Conservation (phyloP, 2,888 invertebrate species). For the Drosophila limbata region DNA sequence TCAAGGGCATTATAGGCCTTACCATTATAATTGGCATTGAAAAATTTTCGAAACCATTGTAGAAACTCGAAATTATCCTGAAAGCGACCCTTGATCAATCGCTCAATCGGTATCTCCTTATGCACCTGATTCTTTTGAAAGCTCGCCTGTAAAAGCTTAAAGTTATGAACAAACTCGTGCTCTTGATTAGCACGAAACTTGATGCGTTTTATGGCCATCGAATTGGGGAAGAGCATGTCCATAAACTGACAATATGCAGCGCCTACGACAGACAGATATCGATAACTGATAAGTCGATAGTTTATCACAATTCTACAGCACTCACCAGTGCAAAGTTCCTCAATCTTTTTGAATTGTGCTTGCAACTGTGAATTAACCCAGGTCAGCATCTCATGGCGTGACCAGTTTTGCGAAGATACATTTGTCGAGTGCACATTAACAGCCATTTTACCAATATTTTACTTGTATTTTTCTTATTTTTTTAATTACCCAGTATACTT, state of each 20-base stretch:
- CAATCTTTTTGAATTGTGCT: slow-evolving; percentile 96
- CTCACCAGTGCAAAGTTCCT: slow-evolving; percentile 94
- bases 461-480: not conserved
- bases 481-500: not conserved
- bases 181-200: slow-evolving; percentile 97
- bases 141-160: slow-evolving; percentile 48
- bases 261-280: slow-evolving; percentile 86
- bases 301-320: not conserved
- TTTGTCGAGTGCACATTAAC: slow-evolving; percentile 99
- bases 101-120: slow-evolving; percentile 76
- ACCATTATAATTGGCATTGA: slow-evolving; percentile 37
- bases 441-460: slow-evolving; percentile 88
- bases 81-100: slow-evolving; percentile 96
- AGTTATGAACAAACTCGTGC: slow-evolving; percentile 50
- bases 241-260: slow-evolving; percentile 99
- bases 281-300: not conserved
- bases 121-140: slow-evolving; percentile 39
- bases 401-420: slow-evolving; percentile 97
- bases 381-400: slow-evolving; percentile 98
- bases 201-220: slow-evolving; percentile 94
- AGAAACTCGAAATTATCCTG: slow-evolving; percentile 99
- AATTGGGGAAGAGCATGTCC: slow-evolving; percentile 98
- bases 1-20: slow-evolving; percentile 22
- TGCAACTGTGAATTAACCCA: slow-evolving; percentile 99
- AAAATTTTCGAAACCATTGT: slow-evolving; percentile 89